A percentile compares a stretch with the other conserved stretches of the same genome.
Evolutionary conservation across 2,888 invertebrate genomes (phyloP).

Genomic region (Clivina fossor): DNA sequence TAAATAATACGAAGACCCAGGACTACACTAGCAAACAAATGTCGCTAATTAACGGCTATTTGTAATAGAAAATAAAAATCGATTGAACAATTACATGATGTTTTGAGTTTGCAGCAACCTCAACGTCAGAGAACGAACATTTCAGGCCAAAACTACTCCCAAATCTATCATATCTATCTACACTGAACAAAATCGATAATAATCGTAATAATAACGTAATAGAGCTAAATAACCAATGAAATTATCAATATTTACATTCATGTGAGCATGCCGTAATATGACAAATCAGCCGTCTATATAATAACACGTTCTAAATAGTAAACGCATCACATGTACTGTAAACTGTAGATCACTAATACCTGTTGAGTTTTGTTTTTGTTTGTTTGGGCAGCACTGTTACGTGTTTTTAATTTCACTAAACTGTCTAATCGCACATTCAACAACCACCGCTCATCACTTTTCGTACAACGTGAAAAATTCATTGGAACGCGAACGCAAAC

Average conservation of each 20-base stretch:
- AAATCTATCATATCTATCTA: constrained; percentile 30
- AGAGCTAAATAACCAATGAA: constrained; percentile 24
- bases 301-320: constrained; percentile 26
- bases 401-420: constrained; percentile 12
- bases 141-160: constrained; percentile 31
- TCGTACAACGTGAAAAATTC: constrained; percentile 7
- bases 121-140: constrained; percentile 25
- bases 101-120: constrained; percentile 25
- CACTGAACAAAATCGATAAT: constrained; percentile 30
- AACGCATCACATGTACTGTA: constrained; percentile 27
- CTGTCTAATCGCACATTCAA: constrained; percentile 4
- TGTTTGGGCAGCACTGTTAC: constrained; percentile 27
- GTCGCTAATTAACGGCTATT: constrained; percentile 30
- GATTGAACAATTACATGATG: constrained; percentile 21
- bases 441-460: background rate
- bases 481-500: background rate
- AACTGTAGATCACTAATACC: constrained; percentile 27
- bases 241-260: constrained; percentile 30
- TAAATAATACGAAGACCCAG: constrained; percentile 32
- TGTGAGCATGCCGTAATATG: constrained; percentile 30
- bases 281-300: constrained; percentile 28
- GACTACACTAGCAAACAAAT: constrained; percentile 33
- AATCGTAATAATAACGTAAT: constrained; percentile 27
- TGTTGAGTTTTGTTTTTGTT: constrained; percentile 34
- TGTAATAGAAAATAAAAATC: constrained; percentile 23